Base-by-base conservation (phyloP, 2,113 vertebrate species). In the Astatoreochromis straeleni region DNA sequence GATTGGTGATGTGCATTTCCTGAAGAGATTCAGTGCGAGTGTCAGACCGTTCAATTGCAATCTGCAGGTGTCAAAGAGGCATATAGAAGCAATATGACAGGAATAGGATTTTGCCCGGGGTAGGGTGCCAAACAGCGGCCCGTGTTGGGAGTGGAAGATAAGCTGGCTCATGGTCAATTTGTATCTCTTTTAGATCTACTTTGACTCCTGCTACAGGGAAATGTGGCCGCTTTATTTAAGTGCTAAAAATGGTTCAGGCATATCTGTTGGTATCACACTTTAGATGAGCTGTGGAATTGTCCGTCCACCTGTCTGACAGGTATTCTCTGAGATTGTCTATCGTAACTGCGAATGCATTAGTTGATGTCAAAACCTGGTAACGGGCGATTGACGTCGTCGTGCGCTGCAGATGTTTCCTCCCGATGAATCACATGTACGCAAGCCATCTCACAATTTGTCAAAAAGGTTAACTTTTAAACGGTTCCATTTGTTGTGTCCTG, bases 21-120 rank as follows among this genome's bases (percentile, higher is more conserved):
- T 63, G 47, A 80, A 87, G 80, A 73, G 53, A 33, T 33, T 7
- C 81, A 13, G 45, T n/a, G 57, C 10, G 91, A 86, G 95, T 92
- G 94, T 91, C 92, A 95, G 94, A 95, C 95, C 7, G 91, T 90
- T 96, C 94, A 86, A 96, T 96, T 94, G 88, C 86, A 92, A 95
- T 96, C 95, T 93, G 86, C 83, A 91, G 93, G 92, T 95, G 94
- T 93, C 83, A 80, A 81, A 82, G 81, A 87, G 35, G 53, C 78
- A n/a, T 80, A 70, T 5, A n/a, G 9, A 81, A 78, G 47, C 24
- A 26, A 5, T 24, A 33, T 55, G 88, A 85, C 89, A 86, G 24
- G 47, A 85, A 92, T 91, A 87, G 85, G 68, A 92, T 88, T 78
- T 70, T 88, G 78, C 82, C 70, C 75, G 1, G 65, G 84, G 70